Evolutionary conservation across 2,888 invertebrate species (phyloP), one percentile per base, ranked within the genome.

Genomic region (Brenthis hecate): DNA sequence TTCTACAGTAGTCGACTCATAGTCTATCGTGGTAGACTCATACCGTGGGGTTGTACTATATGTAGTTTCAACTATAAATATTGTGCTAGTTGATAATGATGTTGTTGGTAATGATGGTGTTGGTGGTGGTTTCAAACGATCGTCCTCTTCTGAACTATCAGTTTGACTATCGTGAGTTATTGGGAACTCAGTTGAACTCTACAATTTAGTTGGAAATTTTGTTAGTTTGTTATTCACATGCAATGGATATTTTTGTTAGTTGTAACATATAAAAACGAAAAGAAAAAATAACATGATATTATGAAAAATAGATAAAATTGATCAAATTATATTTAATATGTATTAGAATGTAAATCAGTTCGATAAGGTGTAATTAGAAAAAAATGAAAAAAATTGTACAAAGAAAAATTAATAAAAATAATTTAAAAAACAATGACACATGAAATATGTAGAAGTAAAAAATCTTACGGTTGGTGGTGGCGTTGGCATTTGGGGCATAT

Each of bases 111-210:
- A 16, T n/a, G 51, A 6, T 14, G 5, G 53, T 13, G 6, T 51
- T 47, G 43, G 66, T 51, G 54, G 23, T 66, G 28, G 53, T 43
- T 3, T 51, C 60, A 23, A 23, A 23, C 3, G 58, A 47, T 19
- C n/a, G 3, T 63, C 62, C 57, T 79, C 78, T 36, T 79, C 78
- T 14, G 76, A 77, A 66, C 76, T 78, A 4, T 74, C 74, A 58
- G 58, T 60, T 43, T 28, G 71, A n/a, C 16, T 54, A 19, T 73
- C 66, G n/a, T 50, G 66, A 13, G 47, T 56, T 54, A 6, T 64
- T 51, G n/a, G 32, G 58, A 16, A 28, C 14, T 14, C 54, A 50
- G 23, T 28, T 11, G 8, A 8, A 43, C 61, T 70, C 74, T 75
- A 75, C 43, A 70, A 76, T 66, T 32, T 53, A 36, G 32, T 62